These are phyloP conservation scores for Parotocinclus haroldoi DNA, from an alignment of 2,797 vertebrate genomes.

Conservation along the genomic window DNA sequence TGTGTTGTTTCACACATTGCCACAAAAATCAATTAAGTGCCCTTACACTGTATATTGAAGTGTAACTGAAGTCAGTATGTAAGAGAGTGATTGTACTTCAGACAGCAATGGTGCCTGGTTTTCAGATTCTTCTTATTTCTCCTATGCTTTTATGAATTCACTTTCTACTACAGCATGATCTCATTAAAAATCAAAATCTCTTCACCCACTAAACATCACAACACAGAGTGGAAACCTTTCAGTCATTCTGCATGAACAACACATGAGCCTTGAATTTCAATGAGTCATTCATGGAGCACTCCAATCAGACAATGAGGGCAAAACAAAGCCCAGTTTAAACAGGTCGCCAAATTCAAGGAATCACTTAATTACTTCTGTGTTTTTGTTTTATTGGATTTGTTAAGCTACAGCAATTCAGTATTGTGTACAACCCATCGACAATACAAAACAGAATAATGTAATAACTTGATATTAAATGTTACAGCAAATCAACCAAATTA, in stretches of 20 bases:
- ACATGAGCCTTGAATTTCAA: conserved; percentile 72
- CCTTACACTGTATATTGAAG: conserved; percentile 29
- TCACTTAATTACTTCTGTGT: neutral
- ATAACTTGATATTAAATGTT: no score
- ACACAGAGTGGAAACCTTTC: conserved; percentile 66
- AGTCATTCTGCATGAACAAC: conserved; percentile 32
- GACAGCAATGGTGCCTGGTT: conserved; percentile 56
- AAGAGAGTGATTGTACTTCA: conserved; percentile 32
- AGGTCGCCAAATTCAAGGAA: conserved; percentile 2
- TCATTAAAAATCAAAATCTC: conserved; percentile 65
- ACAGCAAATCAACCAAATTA: no score
- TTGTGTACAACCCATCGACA: no score
- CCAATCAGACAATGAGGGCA: conserved; percentile 44
- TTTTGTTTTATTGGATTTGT: no score
- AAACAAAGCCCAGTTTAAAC: conserved; percentile 23
- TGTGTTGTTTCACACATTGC: conserved; percentile 60
- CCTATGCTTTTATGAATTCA: conserved; percentile 34
- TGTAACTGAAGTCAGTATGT: conserved; percentile 49
- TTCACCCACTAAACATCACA: conserved; percentile 58
- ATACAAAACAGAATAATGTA: no score
- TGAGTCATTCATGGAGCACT: conserved; percentile 62
- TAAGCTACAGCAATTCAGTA: no score
- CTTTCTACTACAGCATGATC: conserved; percentile 51
- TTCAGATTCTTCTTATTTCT: conserved; percentile 43
- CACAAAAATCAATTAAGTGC: conserved; percentile 65